phyloP scores from a whole-genome alignment of 2,113 vertebrate genomes.

The Gallinago media region DNA sequence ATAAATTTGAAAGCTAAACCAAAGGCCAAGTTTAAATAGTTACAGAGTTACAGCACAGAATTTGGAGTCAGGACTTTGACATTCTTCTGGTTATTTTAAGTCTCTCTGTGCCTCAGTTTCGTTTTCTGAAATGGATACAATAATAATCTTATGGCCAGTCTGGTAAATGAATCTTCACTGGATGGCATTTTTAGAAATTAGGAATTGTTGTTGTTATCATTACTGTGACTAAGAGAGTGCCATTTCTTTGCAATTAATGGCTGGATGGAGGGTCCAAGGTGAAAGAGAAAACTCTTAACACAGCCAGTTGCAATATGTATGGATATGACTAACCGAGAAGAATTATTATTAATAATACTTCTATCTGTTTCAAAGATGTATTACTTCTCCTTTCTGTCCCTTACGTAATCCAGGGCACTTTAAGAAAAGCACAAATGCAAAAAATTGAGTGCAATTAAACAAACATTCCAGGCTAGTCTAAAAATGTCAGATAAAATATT shows the following conservation, averaged over 20 bases:
- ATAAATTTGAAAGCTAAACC: background rate
- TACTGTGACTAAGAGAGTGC: background rate
- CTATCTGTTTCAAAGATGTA: background rate
- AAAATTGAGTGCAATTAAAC: background rate
- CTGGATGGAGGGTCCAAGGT: background rate
- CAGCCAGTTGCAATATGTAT: background rate
- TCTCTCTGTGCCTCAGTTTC: background rate
- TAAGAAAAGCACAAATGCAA: background rate
- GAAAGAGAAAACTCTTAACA: constrained; percentile 17
- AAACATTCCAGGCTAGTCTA: background rate
- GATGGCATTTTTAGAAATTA: background rate
- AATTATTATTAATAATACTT: constrained; percentile 28
- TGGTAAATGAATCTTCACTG: background rate
- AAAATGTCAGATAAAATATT: background rate
- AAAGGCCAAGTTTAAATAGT: background rate
- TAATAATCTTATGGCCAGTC: background rate
- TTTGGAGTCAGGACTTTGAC: background rate
- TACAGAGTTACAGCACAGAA: background rate
- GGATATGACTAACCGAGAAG: background rate
- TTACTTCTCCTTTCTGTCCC: background rate
- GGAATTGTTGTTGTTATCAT: background rate
- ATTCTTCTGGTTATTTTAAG: background rate
- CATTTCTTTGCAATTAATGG: constrained; percentile 24
- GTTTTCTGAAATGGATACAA: background rate
- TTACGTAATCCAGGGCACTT: constrained; percentile 6